A percentile compares a stretch with the other conserved stretches of the same genome.
These are phyloP conservation scores for Chirona hameri DNA, from an alignment of 2,888 invertebrate species.

Conservation along the genomic window DNA sequence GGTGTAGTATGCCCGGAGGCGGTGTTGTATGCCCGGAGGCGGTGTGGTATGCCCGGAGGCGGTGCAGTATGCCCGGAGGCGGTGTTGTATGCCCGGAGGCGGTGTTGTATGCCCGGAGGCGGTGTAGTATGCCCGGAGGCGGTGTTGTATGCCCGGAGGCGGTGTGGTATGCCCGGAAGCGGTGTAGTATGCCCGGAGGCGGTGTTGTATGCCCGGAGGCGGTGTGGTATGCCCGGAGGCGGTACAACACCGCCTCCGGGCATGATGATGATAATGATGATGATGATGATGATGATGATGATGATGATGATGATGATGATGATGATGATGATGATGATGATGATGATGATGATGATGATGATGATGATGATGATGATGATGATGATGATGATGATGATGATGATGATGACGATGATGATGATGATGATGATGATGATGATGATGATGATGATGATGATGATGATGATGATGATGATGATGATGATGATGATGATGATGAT, in stretches of 20 bases:
- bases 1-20: too few relatives aligned
- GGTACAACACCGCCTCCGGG: neutral
- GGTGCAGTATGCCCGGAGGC: too few relatives aligned
- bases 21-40: too few relatives aligned
- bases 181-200: too few relatives aligned
- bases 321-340: slow-evolving; percentile 22
- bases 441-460: slow-evolving; percentile 22
- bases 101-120: too few relatives aligned
- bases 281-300: slow-evolving; percentile 22
- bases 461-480: slow-evolving; percentile 22
- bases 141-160: too few relatives aligned
- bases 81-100: too few relatives aligned
- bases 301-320: slow-evolving; percentile 22
- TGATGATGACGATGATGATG: slow-evolving; percentile 22
- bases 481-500: slow-evolving; percentile 22
- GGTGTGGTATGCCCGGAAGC: too few relatives aligned
- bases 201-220: too few relatives aligned
- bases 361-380: slow-evolving; percentile 22
- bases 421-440: slow-evolving; percentile 22
- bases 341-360: slow-evolving; percentile 22
- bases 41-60: too few relatives aligned
- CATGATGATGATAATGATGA: neutral
- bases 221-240: too few relatives aligned
- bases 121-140: too few relatives aligned
- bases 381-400: slow-evolving; percentile 22